A percentile compares a stretch with the other conserved stretches of the same genome.
These are phyloP conservation scores for Chrysochloris asiatica DNA, from an alignment of 2,113 vertebrate species.

Conservation along the genomic window DNA sequence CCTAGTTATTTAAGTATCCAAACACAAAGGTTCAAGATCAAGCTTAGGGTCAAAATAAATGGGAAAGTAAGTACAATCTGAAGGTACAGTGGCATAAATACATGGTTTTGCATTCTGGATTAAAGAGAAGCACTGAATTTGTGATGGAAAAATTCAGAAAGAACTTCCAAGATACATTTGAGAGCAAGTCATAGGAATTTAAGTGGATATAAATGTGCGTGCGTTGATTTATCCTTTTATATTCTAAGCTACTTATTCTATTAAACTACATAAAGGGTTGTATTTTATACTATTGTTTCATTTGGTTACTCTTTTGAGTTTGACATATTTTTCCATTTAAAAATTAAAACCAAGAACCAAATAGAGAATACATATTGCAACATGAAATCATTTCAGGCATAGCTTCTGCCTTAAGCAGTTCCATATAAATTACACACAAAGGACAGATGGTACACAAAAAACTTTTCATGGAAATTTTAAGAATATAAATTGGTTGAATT, in stretches of 20 bases:
- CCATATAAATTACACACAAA: constrained; percentile 19
- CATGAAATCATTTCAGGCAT: constrained; percentile 25
- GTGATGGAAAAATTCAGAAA: background rate
- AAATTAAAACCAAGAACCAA: constrained; percentile 15
- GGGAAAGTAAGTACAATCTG: background rate
- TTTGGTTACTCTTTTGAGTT: constrained; percentile 35
- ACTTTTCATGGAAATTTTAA: background rate
- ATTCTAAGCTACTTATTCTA: constrained; percentile 8
- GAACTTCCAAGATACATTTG: background rate
- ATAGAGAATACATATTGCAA: background rate
- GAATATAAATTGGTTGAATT: constrained; percentile 26
- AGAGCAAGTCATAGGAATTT: constrained; percentile 20
- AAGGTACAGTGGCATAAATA: background rate
- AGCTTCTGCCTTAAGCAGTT: constrained; percentile 32
- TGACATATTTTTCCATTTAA: constrained; percentile 35
- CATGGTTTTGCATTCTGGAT: background rate
- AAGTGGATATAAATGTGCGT: background rate
- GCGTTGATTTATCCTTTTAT: background rate
- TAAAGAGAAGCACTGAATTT: constrained; percentile 24
- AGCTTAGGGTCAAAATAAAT: background rate
- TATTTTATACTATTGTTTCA: constrained; percentile 32
- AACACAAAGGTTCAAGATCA: constrained; percentile 5
- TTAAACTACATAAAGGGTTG: background rate
- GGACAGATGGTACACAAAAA: constrained; percentile 2
- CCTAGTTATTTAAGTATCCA: constrained; percentile 57